phyloP scores from a whole-genome alignment of 2,888 invertebrate species.

The Dicyrtoma fusca region DNA sequence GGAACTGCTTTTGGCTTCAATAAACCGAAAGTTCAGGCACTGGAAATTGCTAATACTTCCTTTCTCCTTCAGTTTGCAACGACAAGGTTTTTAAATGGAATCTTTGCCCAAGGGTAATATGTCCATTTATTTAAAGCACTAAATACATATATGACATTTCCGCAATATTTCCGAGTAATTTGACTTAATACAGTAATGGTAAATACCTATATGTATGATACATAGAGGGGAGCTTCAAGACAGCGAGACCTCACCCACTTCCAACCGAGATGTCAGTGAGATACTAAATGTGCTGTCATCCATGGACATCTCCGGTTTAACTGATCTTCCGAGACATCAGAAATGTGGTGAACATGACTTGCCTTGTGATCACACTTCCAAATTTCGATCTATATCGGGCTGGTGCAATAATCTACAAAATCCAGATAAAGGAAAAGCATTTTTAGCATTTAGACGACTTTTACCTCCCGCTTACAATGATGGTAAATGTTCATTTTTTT shows the following conservation, averaged over 20 bases:
- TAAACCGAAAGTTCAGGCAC: constrained; percentile 62
- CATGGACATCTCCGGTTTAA: constrained; percentile 61
- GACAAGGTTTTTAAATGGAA: constrained; percentile 60
- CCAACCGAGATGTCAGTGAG: constrained; percentile 59
- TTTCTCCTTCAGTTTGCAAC: constrained; percentile 63
- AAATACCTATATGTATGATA: background rate
- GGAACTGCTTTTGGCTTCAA: constrained; percentile 62
- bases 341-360: constrained; percentile 61
- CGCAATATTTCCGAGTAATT: too few species aligned
- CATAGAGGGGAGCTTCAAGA: constrained; percentile 58
- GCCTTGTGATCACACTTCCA: constrained; percentile 63
- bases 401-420: constrained; percentile 63
- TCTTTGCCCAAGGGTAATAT: constrained; percentile 49
- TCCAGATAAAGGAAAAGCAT: constrained; percentile 61
- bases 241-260: constrained; percentile 57
- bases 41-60: constrained; percentile 62
- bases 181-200: background rate
- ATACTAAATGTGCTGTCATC: constrained; percentile 61
- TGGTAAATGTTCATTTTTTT: constrained; percentile 57
- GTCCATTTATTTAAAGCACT: too few species aligned
- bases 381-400: constrained; percentile 61
- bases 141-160: too few species aligned
- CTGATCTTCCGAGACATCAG: constrained; percentile 60
- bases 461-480: constrained; percentile 61
- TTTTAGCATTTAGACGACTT: constrained; percentile 60